phyloP scores from a whole-genome alignment of 2,113 vertebrate species.

The Bubo bubo region DNA sequence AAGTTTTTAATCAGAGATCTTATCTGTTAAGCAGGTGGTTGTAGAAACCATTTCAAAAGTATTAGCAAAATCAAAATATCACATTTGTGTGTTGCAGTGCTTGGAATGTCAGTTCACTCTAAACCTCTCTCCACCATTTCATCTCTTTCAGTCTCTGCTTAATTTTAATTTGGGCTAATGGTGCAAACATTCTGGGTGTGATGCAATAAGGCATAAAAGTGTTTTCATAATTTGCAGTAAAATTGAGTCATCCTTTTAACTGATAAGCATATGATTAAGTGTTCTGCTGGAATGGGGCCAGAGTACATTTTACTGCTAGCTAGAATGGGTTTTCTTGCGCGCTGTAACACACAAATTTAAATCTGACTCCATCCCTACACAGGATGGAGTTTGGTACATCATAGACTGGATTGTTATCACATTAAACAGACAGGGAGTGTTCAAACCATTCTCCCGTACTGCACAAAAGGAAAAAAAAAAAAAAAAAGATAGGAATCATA shows the following conservation, averaged over 20 bases:
- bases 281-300: constrained; percentile 19
- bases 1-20: background rate
- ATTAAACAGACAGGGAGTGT: background rate
- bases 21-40: constrained; percentile 31
- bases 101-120: background rate
- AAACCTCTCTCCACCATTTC: background rate
- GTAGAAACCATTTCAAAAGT: constrained; percentile 1
- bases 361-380: background rate
- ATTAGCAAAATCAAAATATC: constrained; percentile 7
- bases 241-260: background rate
- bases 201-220: constrained; percentile 19
- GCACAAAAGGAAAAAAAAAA: background rate
- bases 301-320: background rate
- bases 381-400: background rate
- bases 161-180: constrained; percentile 5
- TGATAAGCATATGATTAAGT: constrained; percentile 48
- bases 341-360: background rate
- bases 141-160: background rate
- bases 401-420: background rate
- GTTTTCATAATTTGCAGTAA: constrained; percentile 26
- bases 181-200: constrained; percentile 35
- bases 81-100: background rate
- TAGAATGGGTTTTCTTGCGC: background rate
- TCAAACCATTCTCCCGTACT: background rate
- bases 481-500: background rate